A percentile compares a stretch with the other conserved stretches of the same genome.
Evolutionary conservation across 2,113 vertebrate genomes (phyloP).

Genomic region (cat (Felis catus)): DNA sequence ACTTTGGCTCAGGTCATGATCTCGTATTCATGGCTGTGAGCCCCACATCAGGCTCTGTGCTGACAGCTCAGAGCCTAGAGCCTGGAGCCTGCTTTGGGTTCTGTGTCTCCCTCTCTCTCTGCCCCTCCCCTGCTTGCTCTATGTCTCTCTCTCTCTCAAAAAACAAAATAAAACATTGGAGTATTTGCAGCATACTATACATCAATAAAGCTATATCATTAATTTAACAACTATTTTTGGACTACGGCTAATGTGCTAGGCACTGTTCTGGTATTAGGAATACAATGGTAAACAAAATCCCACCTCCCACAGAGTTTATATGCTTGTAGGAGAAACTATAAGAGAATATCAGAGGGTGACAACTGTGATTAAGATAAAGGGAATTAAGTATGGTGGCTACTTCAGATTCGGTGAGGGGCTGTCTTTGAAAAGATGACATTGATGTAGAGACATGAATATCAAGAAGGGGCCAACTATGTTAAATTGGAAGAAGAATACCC

Average conservation of each 20-base stretch:
- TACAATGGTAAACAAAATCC: background rate
- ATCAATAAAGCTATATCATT: background rate
- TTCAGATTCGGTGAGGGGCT: background rate
- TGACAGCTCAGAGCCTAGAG: no score
- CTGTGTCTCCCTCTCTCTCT: no score
- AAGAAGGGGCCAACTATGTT: background rate
- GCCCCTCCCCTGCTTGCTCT: no score
- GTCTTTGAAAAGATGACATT: background rate
- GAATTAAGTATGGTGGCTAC: background rate
- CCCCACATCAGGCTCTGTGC: no score
- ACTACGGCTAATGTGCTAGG: background rate
- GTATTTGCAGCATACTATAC: background rate
- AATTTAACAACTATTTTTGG: background rate
- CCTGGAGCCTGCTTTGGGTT: no score
- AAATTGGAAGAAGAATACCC: background rate
- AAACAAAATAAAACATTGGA: no score
- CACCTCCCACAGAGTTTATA: background rate
- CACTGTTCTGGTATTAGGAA: background rate
- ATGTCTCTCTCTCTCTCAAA: no score
- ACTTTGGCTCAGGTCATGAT: no score
- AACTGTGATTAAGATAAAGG: background rate
- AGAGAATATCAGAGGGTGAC: background rate
- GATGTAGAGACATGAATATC: background rate
- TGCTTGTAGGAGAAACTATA: background rate
- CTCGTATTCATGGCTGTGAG: no score